Evolutionary conservation across 2,113 vertebrate genomes (phyloP), one percentile per base, ranked within the genome.

Genomic region (Gracilinanus agilis): DNA sequence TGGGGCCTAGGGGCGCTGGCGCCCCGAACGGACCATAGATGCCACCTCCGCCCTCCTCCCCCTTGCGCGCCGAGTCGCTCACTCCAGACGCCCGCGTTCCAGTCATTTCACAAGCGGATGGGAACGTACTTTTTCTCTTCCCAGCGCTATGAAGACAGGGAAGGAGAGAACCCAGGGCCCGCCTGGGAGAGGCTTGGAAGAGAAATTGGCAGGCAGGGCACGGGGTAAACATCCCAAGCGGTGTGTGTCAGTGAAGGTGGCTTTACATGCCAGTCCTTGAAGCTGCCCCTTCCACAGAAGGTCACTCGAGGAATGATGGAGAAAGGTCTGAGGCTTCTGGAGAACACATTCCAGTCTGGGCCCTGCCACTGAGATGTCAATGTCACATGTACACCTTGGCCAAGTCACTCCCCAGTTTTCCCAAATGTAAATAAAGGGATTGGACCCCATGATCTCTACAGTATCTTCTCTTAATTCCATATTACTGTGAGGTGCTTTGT

Each of bases 111-210:
- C n/a, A 40, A 40, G 67, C n/a, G n/a, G n/a, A 34, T 54, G 58
- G 44, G 88, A 44, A 12, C 9, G 13, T 53, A 92, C 44, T 56
- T 91, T 91, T 94, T 94, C 88, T 90, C 55, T 95, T 92, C 58
- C 89, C 25, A 53, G 67, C n/a, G 5, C 34, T 40, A 19, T 19
- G 7, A 49, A 83, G 67, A 83, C 67, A 7, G n/a, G 8, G 4
- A 83, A 83, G 21, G 67, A 23, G 67, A 23, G n/a, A 29, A 5
- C 49, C 49, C 5, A 49, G 49, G 49, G 49, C 49, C 49, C 49
- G 49, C 40, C 5, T 40, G 34, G 34, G n/a, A 19, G 5, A 6
- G n/a, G 13, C n/a, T 40, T 83, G n/a, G 67, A 19, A 40, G 67
- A 40, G 7, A 83, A 83, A 83, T 83, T 40, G 67, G 67, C n/a